Percentiles rank a stretch among this genome's conserved stretches.
These are phyloP conservation scores for Tonatia bakeri DNA, from an alignment of 2,113 vertebrate genomes.

Conservation along the genomic window DNA sequence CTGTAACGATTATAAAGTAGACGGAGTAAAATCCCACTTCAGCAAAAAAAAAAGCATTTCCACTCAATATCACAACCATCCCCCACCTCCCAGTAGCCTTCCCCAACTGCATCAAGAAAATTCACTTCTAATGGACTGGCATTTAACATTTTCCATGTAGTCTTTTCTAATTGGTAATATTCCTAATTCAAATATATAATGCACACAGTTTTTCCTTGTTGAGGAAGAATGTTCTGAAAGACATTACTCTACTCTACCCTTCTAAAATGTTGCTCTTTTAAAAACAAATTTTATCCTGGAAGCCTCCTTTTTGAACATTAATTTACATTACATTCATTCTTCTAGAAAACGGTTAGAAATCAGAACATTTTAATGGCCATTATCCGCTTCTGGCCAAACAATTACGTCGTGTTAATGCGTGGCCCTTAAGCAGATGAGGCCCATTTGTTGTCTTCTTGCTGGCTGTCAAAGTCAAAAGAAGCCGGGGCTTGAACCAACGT, in stretches of 20 bases:
- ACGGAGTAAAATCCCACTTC: constrained; percentile 96
- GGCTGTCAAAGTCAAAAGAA: constrained; percentile 11
- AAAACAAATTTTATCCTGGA: constrained; percentile 76
- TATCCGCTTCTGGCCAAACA: constrained; percentile 34
- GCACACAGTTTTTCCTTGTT: constrained; percentile 59
- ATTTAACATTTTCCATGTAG: constrained; percentile 77
- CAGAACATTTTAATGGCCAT: constrained; percentile 59
- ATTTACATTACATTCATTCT: constrained; percentile 56
- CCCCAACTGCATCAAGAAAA: constrained; percentile 68
- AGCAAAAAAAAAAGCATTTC: constrained; percentile 91
- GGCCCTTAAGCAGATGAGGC: constrained; percentile 61
- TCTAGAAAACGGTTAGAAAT: constrained; percentile 60
- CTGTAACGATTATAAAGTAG: constrained; percentile 95
- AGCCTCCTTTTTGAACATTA: constrained; percentile 71
- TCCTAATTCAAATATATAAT: constrained; percentile 79
- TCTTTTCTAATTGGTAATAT: constrained; percentile 79
- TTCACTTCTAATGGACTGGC: constrained; percentile 80
- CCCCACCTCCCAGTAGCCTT: constrained; percentile 49
- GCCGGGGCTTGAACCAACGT: background rate
- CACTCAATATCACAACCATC: constrained; percentile 76
- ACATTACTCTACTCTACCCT: constrained; percentile 35
- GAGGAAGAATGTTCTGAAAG: constrained; percentile 53
- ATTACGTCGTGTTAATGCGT: constrained; percentile 32
- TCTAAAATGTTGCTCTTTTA: constrained; percentile 78
- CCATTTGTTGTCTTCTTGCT: background rate